phyloP scores from a whole-genome alignment of 64 coral and sea anemone species.

The Stylophora pistillata region DNA sequence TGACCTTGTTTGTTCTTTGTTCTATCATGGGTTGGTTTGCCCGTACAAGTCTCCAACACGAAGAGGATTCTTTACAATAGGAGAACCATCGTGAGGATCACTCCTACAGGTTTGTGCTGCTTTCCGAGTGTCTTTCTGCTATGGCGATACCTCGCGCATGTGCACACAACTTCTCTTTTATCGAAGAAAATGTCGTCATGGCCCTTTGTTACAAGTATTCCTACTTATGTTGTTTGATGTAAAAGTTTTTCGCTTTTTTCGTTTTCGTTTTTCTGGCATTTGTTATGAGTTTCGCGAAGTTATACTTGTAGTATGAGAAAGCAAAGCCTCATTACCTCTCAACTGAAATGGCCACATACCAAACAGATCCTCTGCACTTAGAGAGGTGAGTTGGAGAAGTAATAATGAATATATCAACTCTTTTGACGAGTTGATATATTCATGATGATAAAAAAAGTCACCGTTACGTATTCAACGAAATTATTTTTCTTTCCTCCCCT shows the following conservation, averaged over 20 bases:
- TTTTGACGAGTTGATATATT: no score
- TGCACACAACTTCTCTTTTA: conserved; percentile 1
- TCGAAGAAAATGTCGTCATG: not conserved
- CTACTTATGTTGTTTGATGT: conserved; percentile 7
- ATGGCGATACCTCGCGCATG: not conserved
- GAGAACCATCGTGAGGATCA: not conserved
- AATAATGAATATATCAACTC: no score
- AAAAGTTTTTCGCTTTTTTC: conserved; percentile 25
- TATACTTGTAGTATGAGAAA: not conserved
- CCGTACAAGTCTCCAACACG: not conserved
- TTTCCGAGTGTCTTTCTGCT: not conserved
- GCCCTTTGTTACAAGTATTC: conserved; percentile 11
- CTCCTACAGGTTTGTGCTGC: not conserved
- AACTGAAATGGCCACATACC: not conserved
- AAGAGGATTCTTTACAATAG: not conserved
- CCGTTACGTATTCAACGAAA: no score
- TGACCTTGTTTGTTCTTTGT: not conserved
- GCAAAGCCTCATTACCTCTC: not conserved
- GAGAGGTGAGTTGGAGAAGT: not conserved
- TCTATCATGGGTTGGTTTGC: not conserved
- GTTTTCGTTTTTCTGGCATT: conserved; percentile 20
- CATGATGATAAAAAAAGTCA: no score
- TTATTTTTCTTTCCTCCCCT: no score
- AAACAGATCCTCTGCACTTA: not conserved
- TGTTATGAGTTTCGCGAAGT: conserved; percentile 19